phyloP scores from a whole-genome alignment of 2,797 vertebrate genomes.

The Sebastes oblongus region DNA sequence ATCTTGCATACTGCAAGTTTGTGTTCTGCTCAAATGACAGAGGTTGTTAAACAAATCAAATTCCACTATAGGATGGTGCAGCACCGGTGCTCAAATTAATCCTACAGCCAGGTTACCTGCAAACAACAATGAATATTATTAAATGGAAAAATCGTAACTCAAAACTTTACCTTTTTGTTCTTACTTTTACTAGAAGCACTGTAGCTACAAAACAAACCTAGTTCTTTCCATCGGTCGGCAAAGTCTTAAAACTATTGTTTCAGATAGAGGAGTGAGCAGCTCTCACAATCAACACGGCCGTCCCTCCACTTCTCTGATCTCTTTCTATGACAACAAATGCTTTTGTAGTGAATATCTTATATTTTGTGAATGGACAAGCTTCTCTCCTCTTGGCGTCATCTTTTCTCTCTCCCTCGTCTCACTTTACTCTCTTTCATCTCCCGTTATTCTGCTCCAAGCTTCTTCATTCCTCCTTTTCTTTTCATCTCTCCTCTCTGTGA shows the following conservation, averaged over 20 bases:
- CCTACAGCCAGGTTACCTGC: not conserved
- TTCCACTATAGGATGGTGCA: not conserved
- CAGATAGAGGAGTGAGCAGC: not conserved
- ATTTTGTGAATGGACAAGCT: not conserved
- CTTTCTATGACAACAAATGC: not conserved
- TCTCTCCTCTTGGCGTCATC: not conserved
- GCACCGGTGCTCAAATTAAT: not conserved
- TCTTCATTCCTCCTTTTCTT: not conserved
- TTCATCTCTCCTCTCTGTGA: slow-evolving; percentile 6
- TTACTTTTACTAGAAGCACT: not conserved
- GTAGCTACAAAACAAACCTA: too few relatives aligned
- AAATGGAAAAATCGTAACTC: too few relatives aligned
- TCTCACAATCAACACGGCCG: not conserved
- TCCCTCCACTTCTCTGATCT: not conserved
- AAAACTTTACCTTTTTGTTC: not conserved
- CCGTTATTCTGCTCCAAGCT: not conserved
- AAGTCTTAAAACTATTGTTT: not conserved
- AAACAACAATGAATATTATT: not conserved
- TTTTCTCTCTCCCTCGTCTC: not conserved
- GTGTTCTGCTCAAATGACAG: not conserved
- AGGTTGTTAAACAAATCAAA: not conserved
- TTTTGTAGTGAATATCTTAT: not conserved
- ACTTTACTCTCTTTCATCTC: not conserved
- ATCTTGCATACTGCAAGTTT: not conserved
- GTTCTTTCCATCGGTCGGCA: too few relatives aligned